Percentiles rank a stretch among this genome's conserved stretches.
phyloP scores from a whole-genome alignment of 2,797 vertebrate genomes.

The Cheirogaleus major region DNA sequence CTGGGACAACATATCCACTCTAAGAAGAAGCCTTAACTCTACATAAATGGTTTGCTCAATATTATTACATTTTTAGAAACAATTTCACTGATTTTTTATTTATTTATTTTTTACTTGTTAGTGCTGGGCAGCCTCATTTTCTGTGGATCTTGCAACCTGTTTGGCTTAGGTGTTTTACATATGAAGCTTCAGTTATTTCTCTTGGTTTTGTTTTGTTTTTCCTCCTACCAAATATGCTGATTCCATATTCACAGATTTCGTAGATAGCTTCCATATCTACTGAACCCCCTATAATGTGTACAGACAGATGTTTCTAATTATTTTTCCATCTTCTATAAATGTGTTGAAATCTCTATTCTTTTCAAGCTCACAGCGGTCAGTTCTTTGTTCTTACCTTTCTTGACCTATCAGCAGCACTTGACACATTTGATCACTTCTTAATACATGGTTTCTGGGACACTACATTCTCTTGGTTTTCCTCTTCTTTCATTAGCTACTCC shows the following conservation, averaged over 20 bases:
- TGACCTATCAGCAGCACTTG: constrained; percentile 18
- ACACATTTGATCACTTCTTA: not conserved
- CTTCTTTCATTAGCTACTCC: not conserved
- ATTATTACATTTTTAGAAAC: not conserved
- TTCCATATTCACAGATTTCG: not conserved
- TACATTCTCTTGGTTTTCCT: not conserved
- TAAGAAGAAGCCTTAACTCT: not conserved
- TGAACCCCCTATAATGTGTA: not conserved
- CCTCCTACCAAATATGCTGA: not conserved
- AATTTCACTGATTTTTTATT: not conserved
- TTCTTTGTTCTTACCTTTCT: constrained; percentile 37
- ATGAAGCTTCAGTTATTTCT: not conserved
- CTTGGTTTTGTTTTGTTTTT: not conserved
- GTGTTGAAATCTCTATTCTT: constrained; percentile 21
- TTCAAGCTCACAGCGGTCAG: not conserved
- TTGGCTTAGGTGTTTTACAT: not conserved
- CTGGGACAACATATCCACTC: not conserved
- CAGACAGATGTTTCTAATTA: not conserved
- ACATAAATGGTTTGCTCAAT: not conserved
- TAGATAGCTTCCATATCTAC: not conserved
- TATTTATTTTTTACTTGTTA: not conserved
- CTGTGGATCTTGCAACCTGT: not conserved
- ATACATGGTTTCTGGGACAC: not conserved
- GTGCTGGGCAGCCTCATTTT: not conserved
- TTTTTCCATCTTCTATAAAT: not conserved